phyloP scores from a whole-genome alignment of 2,797 vertebrate genomes.

The Hydrolagus colliei region DNA sequence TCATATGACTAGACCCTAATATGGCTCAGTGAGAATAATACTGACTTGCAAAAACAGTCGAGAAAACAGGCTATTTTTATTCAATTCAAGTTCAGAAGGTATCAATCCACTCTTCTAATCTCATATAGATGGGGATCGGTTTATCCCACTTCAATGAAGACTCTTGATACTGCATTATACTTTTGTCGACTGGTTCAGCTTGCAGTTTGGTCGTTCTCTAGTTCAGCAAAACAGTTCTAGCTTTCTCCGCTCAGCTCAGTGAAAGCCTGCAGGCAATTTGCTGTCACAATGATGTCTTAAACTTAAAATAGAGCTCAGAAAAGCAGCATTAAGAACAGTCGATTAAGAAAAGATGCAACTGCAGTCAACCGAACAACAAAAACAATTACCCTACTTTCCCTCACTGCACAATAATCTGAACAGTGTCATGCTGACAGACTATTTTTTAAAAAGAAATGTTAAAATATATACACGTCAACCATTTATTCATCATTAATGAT shows the following conservation, averaged over 20 bases:
- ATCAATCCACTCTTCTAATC: background rate
- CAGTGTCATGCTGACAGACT: too few relatives aligned
- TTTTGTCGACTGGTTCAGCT: background rate
- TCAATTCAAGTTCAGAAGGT: background rate
- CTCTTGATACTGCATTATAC: too few relatives aligned
- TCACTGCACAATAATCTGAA: constrained; percentile 15
- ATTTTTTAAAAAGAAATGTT: too few relatives aligned
- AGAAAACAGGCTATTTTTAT: background rate
- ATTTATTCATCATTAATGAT: background rate
- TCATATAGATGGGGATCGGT: background rate
- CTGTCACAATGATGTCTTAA: background rate
- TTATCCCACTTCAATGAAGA: background rate
- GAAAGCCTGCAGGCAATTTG: background rate
- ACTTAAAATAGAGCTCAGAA: background rate
- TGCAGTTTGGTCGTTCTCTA: background rate
- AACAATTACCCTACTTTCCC: too few relatives aligned
- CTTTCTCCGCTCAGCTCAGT: background rate
- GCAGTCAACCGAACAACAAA: background rate
- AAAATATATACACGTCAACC: background rate
- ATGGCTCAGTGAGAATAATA: too few relatives aligned
- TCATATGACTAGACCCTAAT: too few relatives aligned
- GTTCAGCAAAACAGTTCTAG: background rate
- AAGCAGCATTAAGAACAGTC: background rate
- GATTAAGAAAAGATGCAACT: background rate
- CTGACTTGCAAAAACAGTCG: too few relatives aligned